Percentiles rank a stretch among this genome's conserved stretches.
These are phyloP conservation scores for Tragelaphus buxtoni DNA, from an alignment of 2,113 vertebrate species.

Conservation along the genomic window DNA sequence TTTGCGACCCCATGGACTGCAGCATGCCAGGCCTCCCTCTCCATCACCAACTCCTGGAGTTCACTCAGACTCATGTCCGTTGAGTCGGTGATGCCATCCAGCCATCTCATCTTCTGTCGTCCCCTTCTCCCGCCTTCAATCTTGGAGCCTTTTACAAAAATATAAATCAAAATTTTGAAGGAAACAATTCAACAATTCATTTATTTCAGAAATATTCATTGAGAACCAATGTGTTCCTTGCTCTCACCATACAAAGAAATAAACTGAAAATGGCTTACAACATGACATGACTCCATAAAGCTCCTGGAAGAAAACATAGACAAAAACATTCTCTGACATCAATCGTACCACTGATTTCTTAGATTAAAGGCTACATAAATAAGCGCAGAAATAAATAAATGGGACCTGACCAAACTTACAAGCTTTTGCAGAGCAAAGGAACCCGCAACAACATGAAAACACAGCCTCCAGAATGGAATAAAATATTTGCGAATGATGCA, in stretches of 20 bases:
- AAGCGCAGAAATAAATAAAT: not conserved
- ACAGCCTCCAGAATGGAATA: not conserved
- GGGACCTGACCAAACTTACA: not conserved
- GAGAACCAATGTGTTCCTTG: not conserved
- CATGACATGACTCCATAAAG: not conserved
- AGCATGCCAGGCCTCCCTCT: not conserved
- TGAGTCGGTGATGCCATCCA: not conserved
- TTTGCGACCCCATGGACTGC: fast-evolving
- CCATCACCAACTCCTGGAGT: not conserved
- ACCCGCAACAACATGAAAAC: not conserved
- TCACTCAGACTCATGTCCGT: not conserved
- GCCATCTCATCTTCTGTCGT: fast-evolving
- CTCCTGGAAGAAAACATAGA: not conserved
- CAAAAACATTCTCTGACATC: not conserved
- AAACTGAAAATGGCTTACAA: not conserved
- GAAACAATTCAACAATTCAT: not conserved
- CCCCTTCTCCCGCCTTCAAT: not conserved
- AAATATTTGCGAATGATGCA: not conserved
- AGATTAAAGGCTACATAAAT: not conserved
- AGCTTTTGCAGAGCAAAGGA: not conserved
- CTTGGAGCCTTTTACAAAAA: not conserved
- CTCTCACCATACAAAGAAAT: not conserved
- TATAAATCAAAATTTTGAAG: not conserved
- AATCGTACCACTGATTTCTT: not conserved
- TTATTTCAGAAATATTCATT: not conserved